These are phyloP conservation scores for Strix occidentalis DNA, from an alignment of 2,797 vertebrate species.

Conservation along the genomic window DNA sequence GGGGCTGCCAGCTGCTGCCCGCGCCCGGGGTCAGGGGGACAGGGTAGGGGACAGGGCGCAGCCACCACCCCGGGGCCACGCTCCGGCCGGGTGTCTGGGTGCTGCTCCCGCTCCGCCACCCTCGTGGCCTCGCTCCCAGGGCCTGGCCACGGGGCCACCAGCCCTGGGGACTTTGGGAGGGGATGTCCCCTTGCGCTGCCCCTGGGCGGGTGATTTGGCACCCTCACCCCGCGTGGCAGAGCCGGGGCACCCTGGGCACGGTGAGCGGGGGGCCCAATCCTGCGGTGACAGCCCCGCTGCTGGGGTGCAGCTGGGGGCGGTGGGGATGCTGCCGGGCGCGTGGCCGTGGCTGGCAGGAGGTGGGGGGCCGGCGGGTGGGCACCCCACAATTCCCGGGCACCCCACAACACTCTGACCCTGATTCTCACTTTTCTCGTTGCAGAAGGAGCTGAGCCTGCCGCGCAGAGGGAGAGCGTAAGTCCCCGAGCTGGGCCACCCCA, in stretches of 20 bases:
- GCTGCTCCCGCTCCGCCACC: not conserved
- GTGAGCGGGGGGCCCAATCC: not conserved
- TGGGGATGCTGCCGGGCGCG: rapidly evolving
- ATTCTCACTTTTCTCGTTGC: constrained; percentile 54
- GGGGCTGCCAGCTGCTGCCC: not conserved
- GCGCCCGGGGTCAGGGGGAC: rapidly evolving
- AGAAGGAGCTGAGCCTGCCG: constrained; percentile 85
- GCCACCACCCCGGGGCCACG: not conserved
- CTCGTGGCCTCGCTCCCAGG: rapidly evolving
- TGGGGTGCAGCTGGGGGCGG: not conserved
- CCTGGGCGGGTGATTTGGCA: rapidly evolving
- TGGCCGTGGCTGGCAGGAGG: not conserved
- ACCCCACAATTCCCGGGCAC: too few species aligned
- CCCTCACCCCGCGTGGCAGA: not conserved
- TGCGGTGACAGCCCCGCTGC: rapidly evolving
- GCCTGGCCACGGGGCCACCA: not conserved
- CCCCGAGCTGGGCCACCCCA: not conserved
- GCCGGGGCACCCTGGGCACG: rapidly evolving
- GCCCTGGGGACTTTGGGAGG: not conserved
- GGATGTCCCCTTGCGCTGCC: not conserved
- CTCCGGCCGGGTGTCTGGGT: not conserved
- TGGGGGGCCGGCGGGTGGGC: not conserved
- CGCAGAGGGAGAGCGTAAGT: constrained; percentile 82
- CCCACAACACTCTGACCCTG: not conserved
- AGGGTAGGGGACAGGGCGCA: not conserved